Evolutionary conservation across 1,140 invertebrate genomes (phyloP).

Genomic region (Brachionus manjavacas): DNA sequence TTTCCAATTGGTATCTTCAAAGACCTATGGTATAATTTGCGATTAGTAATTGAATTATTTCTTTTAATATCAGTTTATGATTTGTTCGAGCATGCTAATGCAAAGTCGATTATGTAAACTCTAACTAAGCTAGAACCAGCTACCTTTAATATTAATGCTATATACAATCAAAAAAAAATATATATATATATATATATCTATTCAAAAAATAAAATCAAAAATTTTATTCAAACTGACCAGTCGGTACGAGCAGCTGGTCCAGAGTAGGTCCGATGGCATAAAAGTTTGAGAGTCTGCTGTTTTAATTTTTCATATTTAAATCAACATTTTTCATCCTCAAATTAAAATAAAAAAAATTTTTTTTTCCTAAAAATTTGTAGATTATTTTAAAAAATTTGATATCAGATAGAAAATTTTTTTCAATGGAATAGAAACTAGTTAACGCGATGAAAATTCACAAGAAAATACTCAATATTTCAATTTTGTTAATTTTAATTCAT

Average conservation of each 20-base stretch:
- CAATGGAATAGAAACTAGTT: neutral
- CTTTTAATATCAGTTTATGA: neutral
- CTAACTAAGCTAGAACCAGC: neutral
- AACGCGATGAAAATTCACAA: neutral
- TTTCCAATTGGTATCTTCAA: neutral
- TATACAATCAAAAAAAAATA: neutral
- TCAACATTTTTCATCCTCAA: neutral
- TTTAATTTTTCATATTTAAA: neutral
- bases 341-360: neutral
- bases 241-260: neutral
- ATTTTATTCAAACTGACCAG: neutral
- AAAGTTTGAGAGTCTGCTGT: neutral
- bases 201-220: neutral
- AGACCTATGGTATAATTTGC: conserved; percentile 20
- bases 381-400: neutral
- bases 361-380: neutral
- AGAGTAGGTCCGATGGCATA: neutral
- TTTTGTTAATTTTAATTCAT: conserved; percentile 1
- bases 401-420: conserved; percentile 8
- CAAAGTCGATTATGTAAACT: neutral
- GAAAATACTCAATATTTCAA: conserved; percentile 3
- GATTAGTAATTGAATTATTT: neutral
- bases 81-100: neutral
- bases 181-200: neutral
- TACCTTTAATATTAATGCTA: neutral